Conservation (phyloP, 1,140 invertebrate genomes). For the Cheumatopsyche charites region DNA sequence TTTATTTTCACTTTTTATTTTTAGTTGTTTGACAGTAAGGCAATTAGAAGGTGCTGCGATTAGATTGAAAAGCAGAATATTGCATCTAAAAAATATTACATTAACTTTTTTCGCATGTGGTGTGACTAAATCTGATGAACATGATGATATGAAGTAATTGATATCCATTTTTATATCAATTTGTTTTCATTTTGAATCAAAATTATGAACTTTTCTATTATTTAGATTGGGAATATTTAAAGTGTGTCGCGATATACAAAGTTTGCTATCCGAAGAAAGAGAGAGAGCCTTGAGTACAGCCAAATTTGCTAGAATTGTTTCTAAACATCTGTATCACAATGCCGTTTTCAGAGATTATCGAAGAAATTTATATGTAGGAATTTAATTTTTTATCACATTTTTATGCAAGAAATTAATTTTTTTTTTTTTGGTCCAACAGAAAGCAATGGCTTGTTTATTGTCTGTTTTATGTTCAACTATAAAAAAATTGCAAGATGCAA, state of each 20-base stretch:
- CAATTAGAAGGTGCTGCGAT: slow-evolving; percentile 45
- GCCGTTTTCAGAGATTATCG: slow-evolving; percentile 43
- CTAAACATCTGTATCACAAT: slow-evolving; percentile 51
- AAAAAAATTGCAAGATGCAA: slow-evolving; percentile 40
- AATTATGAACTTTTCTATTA: not conserved
- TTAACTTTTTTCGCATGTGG: slow-evolving; percentile 7
- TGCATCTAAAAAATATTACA: slow-evolving; percentile 35
- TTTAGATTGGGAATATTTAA: slow-evolving; percentile 40
- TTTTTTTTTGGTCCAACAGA: slow-evolving; percentile 20
- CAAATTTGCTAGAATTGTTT: slow-evolving; percentile 79
- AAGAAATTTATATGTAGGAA: slow-evolving; percentile 44
- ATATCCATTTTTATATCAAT: slow-evolving; percentile 2
- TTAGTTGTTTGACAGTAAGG: slow-evolving; percentile 43
- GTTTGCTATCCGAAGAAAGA: slow-evolving; percentile 77
- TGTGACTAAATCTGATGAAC: slow-evolving; percentile 11
- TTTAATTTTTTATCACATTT: not conserved
- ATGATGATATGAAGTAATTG: slow-evolving; percentile 44
- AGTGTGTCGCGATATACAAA: slow-evolving; percentile 78
- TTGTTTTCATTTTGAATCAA: slow-evolving; percentile 17
- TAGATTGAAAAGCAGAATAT: slow-evolving; percentile 40
- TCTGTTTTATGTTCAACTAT: slow-evolving; percentile 43
- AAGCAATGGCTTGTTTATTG: slow-evolving; percentile 41
- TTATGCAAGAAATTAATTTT: not conserved
- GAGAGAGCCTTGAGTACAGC: slow-evolving; percentile 80
- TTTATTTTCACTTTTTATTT: not conserved